Evolutionary conservation across 2,888 invertebrate genomes (phyloP), one percentile per base, ranked within the genome.

Genomic region (Amiota mariae): DNA sequence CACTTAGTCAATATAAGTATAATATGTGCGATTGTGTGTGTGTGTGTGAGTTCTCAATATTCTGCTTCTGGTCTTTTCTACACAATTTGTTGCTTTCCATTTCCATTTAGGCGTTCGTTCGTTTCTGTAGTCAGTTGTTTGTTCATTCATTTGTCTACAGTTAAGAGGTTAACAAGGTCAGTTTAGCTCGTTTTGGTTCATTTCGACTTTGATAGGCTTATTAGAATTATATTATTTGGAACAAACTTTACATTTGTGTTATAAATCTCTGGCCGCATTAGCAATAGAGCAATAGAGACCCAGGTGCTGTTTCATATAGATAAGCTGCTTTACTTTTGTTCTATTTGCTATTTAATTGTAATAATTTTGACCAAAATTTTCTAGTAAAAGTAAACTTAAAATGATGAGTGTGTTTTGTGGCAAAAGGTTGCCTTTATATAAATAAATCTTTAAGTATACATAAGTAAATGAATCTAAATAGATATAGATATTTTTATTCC

Each of bases 151-250:
- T 36, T 36, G 36, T 36, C 36, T 36, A 36, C 36, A 4, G 36
- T 57, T 57, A 57, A 10, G 18, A 57, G 57, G 11, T 57, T 13
- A 57, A 57, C 57, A 57, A 57, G 57, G 15, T 57, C 57, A 18
- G 57, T 18, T 57, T 57, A 18, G 18, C 15, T 57, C 36, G 36
- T 36, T 36, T 36, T 36, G 36, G 36, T 36, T 36, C 36, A 36
- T 36, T 36, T 36, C 36, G 36, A 36, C 36, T 36, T 54, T 54
- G 54, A 18, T 13, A 10, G 57, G n/a, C 57, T 57, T 57, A 57
- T 57, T 57, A 4, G 57, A 57, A 57, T 15, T 57, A 18, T 18
- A 15, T 18, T 57, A 57, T 18, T 18, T 57, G n/a, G 57, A 18
- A n/a, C 57, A 57, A 18, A 36, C 36, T 36, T 57, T 15, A 57